Percentiles rank a stretch among this genome's conserved stretches.
Conservation (phyloP, 2,888 invertebrate genomes). For the Argyresthia albistria region DNA sequence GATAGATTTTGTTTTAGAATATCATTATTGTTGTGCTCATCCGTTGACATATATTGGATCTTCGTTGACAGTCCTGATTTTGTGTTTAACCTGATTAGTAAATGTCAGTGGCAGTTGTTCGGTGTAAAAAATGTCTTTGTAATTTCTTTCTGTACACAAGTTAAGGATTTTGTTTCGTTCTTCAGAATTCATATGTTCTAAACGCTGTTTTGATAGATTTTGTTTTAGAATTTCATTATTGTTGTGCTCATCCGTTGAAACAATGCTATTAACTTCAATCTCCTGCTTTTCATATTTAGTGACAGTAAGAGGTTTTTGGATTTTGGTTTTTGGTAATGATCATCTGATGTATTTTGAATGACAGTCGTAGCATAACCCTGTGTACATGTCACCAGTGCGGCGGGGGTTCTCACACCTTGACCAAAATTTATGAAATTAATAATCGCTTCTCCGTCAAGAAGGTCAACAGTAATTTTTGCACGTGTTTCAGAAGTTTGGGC, state of each 20-base stretch:
- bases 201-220: background rate
- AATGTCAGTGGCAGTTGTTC: constrained; percentile 1
- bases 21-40: background rate
- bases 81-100: background rate
- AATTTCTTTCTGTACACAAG: constrained; percentile 14
- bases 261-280: too few relatives aligned
- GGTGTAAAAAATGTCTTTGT: constrained; percentile 8
- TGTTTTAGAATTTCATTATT: background rate
- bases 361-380: too few relatives aligned
- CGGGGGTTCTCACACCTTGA: too few relatives aligned
- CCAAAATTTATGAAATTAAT: too few relatives aligned
- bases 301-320: too few relatives aligned
- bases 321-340: too few relatives aligned
- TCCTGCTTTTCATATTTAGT: too few relatives aligned
- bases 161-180: constrained; percentile 5
- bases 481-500: too few relatives aligned
- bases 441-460: too few relatives aligned
- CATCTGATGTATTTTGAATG: too few relatives aligned
- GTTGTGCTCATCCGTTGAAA: background rate
- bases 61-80: constrained; percentile 9
- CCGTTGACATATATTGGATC: constrained; percentile 13
- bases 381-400: too few relatives aligned
- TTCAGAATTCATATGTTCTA: background rate
- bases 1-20: background rate
- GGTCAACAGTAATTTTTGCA: too few relatives aligned